Evolutionary conservation across 2,888 invertebrate genomes (phyloP).

Genomic region (Cabera pusaria): DNA sequence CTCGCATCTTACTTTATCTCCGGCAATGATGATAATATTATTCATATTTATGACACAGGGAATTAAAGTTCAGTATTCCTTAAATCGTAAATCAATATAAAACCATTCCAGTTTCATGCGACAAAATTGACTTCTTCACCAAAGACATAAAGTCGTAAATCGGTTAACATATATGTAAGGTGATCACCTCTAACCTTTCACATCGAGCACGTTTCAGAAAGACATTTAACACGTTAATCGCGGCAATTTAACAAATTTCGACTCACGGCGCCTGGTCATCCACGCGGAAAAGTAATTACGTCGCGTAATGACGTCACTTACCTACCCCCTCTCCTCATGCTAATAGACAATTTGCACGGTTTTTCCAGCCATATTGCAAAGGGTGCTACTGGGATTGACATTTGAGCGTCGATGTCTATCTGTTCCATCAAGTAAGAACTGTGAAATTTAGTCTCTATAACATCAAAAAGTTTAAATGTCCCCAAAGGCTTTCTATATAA

Average conservation of each 20-base stretch:
- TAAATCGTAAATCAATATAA: constrained; percentile 2
- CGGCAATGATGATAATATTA: too few relatives aligned
- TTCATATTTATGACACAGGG: not conserved
- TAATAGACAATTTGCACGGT: constrained; percentile 77
- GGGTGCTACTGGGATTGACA: constrained; percentile 19
- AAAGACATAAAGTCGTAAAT: constrained; percentile 12
- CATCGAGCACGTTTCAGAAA: constrained; percentile 59
- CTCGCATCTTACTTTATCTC: too few relatives aligned
- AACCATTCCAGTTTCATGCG: not conserved
- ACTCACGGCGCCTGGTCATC: constrained; percentile 61
- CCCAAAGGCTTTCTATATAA: too few relatives aligned
- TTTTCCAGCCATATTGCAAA: constrained; percentile 57
- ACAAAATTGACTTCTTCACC: not conserved
- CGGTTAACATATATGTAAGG: constrained; percentile 18
- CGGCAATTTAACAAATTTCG: constrained; percentile 76
- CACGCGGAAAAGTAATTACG: constrained; percentile 82
- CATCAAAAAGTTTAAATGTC: too few relatives aligned
- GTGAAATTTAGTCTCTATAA: too few relatives aligned
- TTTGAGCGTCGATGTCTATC: constrained; percentile 13
- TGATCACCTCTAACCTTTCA: constrained; percentile 45
- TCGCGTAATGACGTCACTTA: constrained; percentile 79
- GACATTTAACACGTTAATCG: constrained; percentile 78
- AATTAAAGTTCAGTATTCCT: not conserved
- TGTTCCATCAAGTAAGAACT: too few relatives aligned
- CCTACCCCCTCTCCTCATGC: constrained; percentile 52